These are phyloP conservation scores for Anthoscopus minutus DNA, from an alignment of 2,113 vertebrate species.

Conservation along the genomic window DNA sequence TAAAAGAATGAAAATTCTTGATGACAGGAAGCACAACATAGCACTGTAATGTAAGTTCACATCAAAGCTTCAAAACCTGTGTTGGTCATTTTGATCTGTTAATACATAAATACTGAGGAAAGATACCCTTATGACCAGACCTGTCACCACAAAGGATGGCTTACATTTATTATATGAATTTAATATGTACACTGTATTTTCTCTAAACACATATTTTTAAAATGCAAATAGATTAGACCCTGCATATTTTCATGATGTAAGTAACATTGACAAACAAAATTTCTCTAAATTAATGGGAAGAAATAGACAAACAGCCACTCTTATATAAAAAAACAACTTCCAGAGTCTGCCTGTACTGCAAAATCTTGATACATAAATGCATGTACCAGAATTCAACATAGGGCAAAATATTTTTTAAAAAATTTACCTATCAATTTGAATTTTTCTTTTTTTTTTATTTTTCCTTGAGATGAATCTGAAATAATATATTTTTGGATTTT, in stretches of 20 bases:
- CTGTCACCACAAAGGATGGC: neutral
- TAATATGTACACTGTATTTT: neutral
- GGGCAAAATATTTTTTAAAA: neutral
- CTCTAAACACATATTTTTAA: neutral
- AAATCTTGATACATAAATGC: neutral
- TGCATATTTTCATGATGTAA: neutral
- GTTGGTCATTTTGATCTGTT: neutral
- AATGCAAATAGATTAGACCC: neutral
- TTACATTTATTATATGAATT: neutral
- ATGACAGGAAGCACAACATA: fast-evolving
- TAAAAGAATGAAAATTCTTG: neutral
- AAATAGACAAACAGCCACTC: neutral
- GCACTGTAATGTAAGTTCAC: neutral
- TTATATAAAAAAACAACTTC: neutral
- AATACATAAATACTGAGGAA: neutral
- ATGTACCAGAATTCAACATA: neutral
- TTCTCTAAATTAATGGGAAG: neutral
- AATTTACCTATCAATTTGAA: neutral
- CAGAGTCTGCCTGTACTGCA: neutral
- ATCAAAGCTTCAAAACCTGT: neutral
- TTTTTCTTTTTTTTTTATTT: neutral
- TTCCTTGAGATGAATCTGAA: neutral
- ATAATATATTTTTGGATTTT: neutral
- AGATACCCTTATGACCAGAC: neutral
- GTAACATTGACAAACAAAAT: neutral